Evolutionary conservation across 1,140 invertebrate genomes (phyloP), one percentile per base, ranked within the genome.

Genomic region (Drosophila cardini): DNA sequence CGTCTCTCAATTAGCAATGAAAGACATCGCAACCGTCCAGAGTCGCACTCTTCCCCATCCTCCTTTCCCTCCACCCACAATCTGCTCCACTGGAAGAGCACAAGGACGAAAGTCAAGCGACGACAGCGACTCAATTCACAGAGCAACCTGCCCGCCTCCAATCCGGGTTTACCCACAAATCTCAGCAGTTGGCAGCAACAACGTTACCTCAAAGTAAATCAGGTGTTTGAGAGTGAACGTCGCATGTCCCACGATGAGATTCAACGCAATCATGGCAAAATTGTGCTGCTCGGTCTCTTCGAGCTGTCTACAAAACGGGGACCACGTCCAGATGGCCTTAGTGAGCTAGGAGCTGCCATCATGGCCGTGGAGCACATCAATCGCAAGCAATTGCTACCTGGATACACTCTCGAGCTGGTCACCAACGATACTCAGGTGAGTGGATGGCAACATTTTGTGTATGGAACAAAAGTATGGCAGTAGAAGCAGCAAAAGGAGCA

Each of bases 381-480:
- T 92, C 91, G 94, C 58, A 93, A 94, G 75, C 91, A 92, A 6
- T 79, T 97, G 52, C 93, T 97, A 16, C 94, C 95, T 0, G 96
- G 95, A 18, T 97, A 96, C 83, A 93, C 93, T 32, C 93, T 97
- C 34, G 93, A 95, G 64, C 94, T 97, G 48, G 93, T 96, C 70
- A 94, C 95, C 79, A 97, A 97, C 83, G 96, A 97, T 81, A 97
- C 96, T 1, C 94, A 96, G 95, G 96, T 97, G 93, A 92, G 92
- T 87, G 4, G 18, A 1, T 5, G 36, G 8, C 2, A n/a, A 30
- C 48, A 10, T 18, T 26, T 26, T 26, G 21, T 26, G 4, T 40
- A n/a, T 13, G 38, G 9, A n/a, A 26, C 46, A 21, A 6, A 5
- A 8, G 48, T 8, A 32, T 9, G 0, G n/a, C 21, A 32, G 13